A percentile compares a stretch with the other conserved stretches of the same genome.
Conservation (phyloP, 1,140 invertebrate genomes). For the Drosophila arawakana region DNA sequence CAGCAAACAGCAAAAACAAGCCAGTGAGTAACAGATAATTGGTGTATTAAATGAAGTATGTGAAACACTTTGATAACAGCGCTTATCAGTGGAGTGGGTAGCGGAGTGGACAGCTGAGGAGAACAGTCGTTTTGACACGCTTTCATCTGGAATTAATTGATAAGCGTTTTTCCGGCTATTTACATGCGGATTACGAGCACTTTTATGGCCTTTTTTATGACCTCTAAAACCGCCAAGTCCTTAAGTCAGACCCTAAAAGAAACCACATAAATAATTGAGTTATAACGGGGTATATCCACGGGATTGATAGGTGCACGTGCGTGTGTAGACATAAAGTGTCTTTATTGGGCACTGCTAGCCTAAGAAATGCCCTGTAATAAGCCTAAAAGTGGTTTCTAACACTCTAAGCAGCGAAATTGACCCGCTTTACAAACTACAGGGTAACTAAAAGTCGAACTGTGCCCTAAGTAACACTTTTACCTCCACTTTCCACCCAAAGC, state of each 20-base stretch:
- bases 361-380: neutral
- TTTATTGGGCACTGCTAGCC: neutral
- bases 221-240: slow-evolving; percentile 2
- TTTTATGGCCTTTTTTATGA: slow-evolving; percentile 20
- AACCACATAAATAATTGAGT: neutral
- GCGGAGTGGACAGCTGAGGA: too few species aligned
- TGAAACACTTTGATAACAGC: slow-evolving; percentile 45
- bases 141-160: slow-evolving; percentile 12
- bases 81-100: slow-evolving; percentile 48
- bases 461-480: neutral
- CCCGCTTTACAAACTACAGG: too few species aligned
- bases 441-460: too few species aligned
- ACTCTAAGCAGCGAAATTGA: too few species aligned
- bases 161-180: slow-evolving; percentile 38
- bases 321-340: neutral
- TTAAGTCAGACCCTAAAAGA: slow-evolving; percentile 8
- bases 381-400: too few species aligned
- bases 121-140: slow-evolving; percentile 1
- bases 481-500: neutral
- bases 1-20: neutral
- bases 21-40: slow-evolving; percentile 58
- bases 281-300: neutral
- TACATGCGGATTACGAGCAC: slow-evolving; percentile 42
- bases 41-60: slow-evolving; percentile 65
- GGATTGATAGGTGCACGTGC: neutral